Conservation (phyloP, 2,888 invertebrate species). For the Rhingia rostrata region DNA sequence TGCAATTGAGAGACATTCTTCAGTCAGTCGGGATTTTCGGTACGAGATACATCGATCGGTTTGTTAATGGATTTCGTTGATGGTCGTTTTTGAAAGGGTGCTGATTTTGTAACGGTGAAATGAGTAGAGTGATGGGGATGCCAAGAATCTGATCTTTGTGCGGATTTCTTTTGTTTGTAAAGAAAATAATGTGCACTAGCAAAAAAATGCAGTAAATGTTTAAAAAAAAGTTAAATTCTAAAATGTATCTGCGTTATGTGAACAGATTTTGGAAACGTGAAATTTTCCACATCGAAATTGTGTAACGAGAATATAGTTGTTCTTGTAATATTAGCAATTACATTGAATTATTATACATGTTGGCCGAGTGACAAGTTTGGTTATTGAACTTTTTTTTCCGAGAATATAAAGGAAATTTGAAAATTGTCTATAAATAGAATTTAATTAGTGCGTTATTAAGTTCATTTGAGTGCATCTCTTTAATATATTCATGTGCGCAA, state of each 20-base stretch:
- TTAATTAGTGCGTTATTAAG: slow-evolving; percentile 58
- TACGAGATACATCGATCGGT: slow-evolving; percentile 73
- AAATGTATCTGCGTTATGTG: too few relatives aligned
- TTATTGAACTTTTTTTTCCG: background rate
- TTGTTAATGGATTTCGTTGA: slow-evolving; percentile 53
- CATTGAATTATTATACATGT: background rate
- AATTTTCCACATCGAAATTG: background rate
- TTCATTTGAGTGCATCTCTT: slow-evolving; percentile 34
- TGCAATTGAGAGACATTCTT: slow-evolving; percentile 56
- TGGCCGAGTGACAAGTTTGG: slow-evolving; percentile 2
- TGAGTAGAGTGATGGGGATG: slow-evolving; percentile 46
- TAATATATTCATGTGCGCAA: slow-evolving; percentile 9
- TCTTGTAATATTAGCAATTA: background rate
- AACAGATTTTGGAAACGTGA: too few relatives aligned
- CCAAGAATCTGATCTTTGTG: slow-evolving; percentile 52
- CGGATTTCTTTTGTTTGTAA: background rate
- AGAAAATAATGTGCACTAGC: slow-evolving; percentile 8
- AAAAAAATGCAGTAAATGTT: background rate
- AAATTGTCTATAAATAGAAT: slow-evolving; percentile 47
- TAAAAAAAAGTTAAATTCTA: background rate
- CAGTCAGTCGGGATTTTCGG: slow-evolving; percentile 77
- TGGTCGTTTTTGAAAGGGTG: slow-evolving; percentile 46
- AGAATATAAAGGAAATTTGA: slow-evolving; percentile 9
- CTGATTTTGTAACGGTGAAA: slow-evolving; percentile 5
- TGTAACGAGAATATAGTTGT: background rate